Percentiles rank a stretch among this genome's conserved stretches.
phyloP scores from a whole-genome alignment of 37 sponge, comb jelly and placozoan genomes.

The Spongilla lacustris region DNA sequence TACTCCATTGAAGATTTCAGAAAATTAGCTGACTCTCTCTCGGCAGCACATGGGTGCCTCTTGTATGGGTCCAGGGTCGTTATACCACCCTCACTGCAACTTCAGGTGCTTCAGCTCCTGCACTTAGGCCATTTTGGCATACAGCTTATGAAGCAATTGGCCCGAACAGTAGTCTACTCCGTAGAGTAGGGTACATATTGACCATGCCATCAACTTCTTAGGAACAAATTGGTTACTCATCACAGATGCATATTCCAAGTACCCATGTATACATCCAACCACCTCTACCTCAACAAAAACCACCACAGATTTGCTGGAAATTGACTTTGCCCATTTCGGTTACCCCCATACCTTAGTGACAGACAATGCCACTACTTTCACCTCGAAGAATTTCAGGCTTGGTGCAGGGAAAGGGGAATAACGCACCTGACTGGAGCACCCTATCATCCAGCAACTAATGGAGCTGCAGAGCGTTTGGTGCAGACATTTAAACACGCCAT shows the following conservation, averaged over 20 bases:
- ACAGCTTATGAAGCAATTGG: constrained; percentile 15
- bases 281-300: constrained; percentile 14
- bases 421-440: too few relatives aligned
- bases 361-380: constrained; percentile 32
- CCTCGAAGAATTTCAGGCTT: too few relatives aligned
- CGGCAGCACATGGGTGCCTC: constrained; percentile 12
- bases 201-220: constrained; percentile 13
- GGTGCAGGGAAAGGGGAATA: too few relatives aligned
- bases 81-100: neutral
- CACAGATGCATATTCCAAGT: constrained; percentile 34
- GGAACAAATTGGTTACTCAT: constrained; percentile 33
- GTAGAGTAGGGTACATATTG: constrained; percentile 38
- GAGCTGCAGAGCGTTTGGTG: too few relatives aligned
- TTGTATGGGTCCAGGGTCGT: constrained; percentile 23
- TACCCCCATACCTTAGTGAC: constrained; percentile 25
- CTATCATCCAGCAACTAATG: too few relatives aligned
- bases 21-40: constrained; percentile 9
- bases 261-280: neutral
- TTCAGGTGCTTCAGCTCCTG: neutral
- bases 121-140: constrained; percentile 39
- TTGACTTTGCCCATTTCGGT: constrained; percentile 29
- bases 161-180: constrained; percentile 39
- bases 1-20: too few relatives aligned
- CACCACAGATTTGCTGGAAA: constrained; percentile 21
- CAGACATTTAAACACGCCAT: too few relatives aligned